Evolutionary conservation across 2,888 invertebrate species (phyloP), one percentile per base, ranked within the genome.

Genomic region (Hyles lineata): DNA sequence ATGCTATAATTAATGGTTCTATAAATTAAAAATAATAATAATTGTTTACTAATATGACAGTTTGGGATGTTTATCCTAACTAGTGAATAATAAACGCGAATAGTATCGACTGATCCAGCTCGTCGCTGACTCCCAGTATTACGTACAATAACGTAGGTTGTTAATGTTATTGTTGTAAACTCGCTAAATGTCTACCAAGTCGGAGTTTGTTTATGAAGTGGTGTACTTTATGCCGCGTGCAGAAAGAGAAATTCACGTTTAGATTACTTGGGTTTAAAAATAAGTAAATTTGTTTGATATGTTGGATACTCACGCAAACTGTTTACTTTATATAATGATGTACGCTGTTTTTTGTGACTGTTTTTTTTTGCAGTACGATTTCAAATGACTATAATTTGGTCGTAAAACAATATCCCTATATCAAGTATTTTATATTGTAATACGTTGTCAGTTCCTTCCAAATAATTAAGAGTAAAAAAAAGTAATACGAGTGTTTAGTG

Each of bases 91-190:
- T 25, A 2, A 25, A 5, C 9, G 23, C 17, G 11, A 17, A 29
- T 43, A 43, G 50, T 23, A 17, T 15, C 67, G 67, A 23, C 67
- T 67, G 23, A 23, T 11, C 43, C 7, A 15, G 7, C 21, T 23
- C 15, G 23, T 43, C 63, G 23, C 43, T 3, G 21, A 43, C 15
- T 23, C 43, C 43, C 67, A 50, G 67, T 67, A 67, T 67, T 25
- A 67, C 67, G 67, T 67, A 67, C 67, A 67, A 50, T 67, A 67
- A 61, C 59, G 19, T 25, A 71, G 43, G 43, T 60, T 23, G 71
- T 35, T 59, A 35, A 50, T 61, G 35, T 62, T 62, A 32, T 50
- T 67, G 67, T 67, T 67, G 23, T 50, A 67, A 21, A 50, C 23
- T 50, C 50, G 35, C 21, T n/a, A 55, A 21, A 21, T 15, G 5